Percentiles rank a stretch among this genome's conserved stretches.
Conservation (phyloP, 37 sponge, comb jelly and placozoan species). For the Aplysina aerophoba region DNA sequence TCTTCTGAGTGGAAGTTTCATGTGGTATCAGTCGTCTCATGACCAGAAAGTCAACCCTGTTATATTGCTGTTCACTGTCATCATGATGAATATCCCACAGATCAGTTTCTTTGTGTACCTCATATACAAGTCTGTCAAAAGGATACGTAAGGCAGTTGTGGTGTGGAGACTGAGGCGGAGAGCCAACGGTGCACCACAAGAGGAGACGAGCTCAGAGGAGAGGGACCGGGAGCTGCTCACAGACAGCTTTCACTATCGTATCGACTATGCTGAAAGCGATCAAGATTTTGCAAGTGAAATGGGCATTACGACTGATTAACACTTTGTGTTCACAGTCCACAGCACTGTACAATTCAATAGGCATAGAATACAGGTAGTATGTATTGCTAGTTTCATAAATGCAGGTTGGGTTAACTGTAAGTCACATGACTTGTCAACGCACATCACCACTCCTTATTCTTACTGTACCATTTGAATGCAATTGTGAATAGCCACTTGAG, state of each 20-base stretch:
- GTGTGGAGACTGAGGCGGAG: not conserved
- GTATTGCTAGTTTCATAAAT: too few relatives aligned
- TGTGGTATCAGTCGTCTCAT: conserved; percentile 14
- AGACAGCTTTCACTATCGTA: not conserved
- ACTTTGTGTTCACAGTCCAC: too few relatives aligned
- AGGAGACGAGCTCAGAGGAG: not conserved
- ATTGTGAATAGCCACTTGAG: too few relatives aligned
- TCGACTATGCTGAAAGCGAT: not conserved
- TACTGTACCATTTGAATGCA: too few relatives aligned
- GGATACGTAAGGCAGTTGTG: not conserved
- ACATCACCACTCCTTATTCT: too few relatives aligned
- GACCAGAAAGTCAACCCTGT: not conserved
- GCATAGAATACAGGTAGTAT: too few relatives aligned
- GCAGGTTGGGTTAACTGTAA: too few relatives aligned
- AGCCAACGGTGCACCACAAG: not conserved
- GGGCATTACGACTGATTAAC: too few relatives aligned
- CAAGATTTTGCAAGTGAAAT: too few relatives aligned
- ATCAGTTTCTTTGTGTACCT: not conserved
- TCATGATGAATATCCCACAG: conserved; percentile 23
- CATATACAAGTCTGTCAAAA: not conserved
- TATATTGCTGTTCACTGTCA: not conserved
- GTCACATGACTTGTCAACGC: too few relatives aligned
- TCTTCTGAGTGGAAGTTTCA: not conserved
- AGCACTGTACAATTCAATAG: too few relatives aligned
- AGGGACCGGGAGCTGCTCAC: conserved; percentile 4